phyloP scores from a whole-genome alignment of 1,140 invertebrate genomes.

The Cyphomyrmex costatus region DNA sequence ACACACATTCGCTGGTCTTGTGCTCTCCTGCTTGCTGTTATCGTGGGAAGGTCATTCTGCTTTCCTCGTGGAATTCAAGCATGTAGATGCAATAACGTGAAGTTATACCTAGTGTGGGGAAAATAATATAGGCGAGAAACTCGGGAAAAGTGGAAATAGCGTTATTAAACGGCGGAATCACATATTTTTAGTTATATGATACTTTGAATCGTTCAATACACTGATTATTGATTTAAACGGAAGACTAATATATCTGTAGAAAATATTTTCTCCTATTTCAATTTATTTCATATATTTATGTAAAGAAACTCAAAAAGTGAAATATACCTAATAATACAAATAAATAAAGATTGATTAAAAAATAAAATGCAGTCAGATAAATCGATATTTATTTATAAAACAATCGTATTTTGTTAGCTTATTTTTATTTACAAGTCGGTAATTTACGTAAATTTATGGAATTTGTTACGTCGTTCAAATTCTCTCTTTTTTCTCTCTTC shows the following conservation, averaged over 20 bases:
- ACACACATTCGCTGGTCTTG: slow-evolving; percentile 43
- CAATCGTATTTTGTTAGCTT: background rate
- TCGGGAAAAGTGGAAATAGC: background rate
- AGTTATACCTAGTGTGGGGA: background rate
- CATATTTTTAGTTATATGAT: background rate
- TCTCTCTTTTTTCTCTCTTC: background rate
- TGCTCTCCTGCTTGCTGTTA: slow-evolving; percentile 46
- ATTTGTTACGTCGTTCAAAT: background rate
- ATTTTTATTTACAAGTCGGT: background rate
- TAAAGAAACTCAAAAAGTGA: background rate
- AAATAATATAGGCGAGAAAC: background rate
- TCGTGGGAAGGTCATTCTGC: slow-evolving; percentile 58
- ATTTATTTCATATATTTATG: background rate
- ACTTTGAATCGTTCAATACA: background rate
- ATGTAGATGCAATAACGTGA: slow-evolving; percentile 10
- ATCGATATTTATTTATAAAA: background rate
- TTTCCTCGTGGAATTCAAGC: slow-evolving; percentile 48
- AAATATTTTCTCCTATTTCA: background rate
- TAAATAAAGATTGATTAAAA: background rate
- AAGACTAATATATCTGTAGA: background rate
- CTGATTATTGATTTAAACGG: background rate
- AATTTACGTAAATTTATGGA: background rate
- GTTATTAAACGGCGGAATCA: background rate
- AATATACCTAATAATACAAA: background rate
- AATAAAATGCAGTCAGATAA: background rate